Evolutionary conservation across 2,797 vertebrate genomes (phyloP), one percentile per base, ranked within the genome.

Genomic region (Brotula barbata): DNA sequence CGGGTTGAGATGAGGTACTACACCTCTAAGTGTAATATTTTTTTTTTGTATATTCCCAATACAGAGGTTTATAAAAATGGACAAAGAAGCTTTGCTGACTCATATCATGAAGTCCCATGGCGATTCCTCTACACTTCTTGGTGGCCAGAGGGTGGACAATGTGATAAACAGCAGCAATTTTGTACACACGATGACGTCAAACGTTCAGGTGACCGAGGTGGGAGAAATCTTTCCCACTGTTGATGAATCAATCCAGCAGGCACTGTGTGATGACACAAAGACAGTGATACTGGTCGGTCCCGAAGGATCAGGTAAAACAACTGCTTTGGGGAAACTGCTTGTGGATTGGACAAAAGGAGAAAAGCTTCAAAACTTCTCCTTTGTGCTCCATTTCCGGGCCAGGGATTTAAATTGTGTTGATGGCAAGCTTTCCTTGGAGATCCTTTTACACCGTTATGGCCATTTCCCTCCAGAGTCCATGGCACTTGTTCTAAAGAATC

Each of bases 251-350:
- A 54, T 92, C 58, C 62, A 15, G 1, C 15, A n/a, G 0, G 59
- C 69, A 31, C 70, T 89, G 53, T 52, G 54, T 14, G 70, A 12
- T 20, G 66, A 69, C 2, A 2, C 0, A 14, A 71, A 28, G 62
- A 44, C 53, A 1, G 78, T 91, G 11, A 22, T 83, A 5, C 46
- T 93, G 19, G 71, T 68, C 0, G 92, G 92, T 14, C 71, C 85
- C 8, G 86, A 82, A 11, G 92, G 92, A 1, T 83, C 85, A 0
- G 92, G 92, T 7, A 93, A 93, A 84, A 91, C 88, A 13, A 90
- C 89, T 0, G 70, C 81, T 1, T 46, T 92, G 54, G 78, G 89
- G 58, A 91, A 91, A 73, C 77, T 93, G 0, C 21, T 88, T n/a
- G 70, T 74, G 37, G 85, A 89, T 57, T 93, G 91, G 91, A 82